Conservation (phyloP, 2,113 vertebrate species). For the Willisornis vidua region DNA sequence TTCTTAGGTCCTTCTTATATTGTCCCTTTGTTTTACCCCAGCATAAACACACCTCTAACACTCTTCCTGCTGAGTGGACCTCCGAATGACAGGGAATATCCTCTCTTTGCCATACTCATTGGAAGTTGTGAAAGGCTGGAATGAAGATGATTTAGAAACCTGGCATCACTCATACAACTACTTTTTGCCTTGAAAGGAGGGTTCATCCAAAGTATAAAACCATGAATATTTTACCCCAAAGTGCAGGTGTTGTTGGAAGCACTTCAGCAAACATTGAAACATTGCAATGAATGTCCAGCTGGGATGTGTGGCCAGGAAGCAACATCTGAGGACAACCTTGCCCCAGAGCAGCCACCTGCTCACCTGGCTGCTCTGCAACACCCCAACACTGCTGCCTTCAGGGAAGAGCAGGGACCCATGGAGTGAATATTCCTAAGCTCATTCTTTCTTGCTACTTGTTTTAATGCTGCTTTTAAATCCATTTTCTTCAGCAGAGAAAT, state of each 20-base stretch:
- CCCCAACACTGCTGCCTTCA: not conserved
- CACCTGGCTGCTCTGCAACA: not conserved
- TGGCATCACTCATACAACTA: not conserved
- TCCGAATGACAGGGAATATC: not conserved
- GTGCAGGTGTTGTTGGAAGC: not conserved
- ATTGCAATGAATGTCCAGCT: not conserved
- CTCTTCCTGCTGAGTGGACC: not conserved
- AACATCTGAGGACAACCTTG: not conserved
- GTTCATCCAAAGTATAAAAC: not conserved
- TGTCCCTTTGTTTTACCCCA: not conserved
- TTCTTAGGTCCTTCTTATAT: not conserved
- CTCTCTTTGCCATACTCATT: not conserved
- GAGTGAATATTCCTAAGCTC: not conserved
- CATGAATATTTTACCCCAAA: not conserved
- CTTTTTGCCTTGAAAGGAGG: not conserved
- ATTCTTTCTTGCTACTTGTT: not conserved
- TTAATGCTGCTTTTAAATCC: not conserved
- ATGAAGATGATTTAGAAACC: accelerated
- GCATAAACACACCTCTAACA: not conserved
- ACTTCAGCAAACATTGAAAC: not conserved
- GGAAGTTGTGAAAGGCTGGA: not conserved
- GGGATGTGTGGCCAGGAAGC: not conserved
- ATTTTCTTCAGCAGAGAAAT: not conserved
- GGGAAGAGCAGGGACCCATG: not conserved
- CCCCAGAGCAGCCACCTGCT: not conserved